Evolutionary conservation across 2,888 invertebrate species (phyloP).

Genomic region (Lasioglossum malachurum): DNA sequence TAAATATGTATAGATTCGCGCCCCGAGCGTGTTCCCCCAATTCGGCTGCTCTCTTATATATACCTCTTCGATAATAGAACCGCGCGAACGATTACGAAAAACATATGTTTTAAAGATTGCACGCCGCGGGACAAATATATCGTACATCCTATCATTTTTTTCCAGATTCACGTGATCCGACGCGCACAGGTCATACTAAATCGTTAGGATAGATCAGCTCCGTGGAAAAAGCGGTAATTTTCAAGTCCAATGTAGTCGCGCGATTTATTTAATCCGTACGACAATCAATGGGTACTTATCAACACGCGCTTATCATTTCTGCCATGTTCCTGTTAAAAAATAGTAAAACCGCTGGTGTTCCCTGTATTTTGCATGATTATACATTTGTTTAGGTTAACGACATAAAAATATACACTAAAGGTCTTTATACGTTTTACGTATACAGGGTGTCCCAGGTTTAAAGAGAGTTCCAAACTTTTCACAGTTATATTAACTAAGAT

Average conservation of each 20-base stretch:
- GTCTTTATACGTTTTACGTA: neutral
- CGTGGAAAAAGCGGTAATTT: neutral
- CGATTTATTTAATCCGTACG: neutral
- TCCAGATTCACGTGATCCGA: slow-evolving; percentile 25
- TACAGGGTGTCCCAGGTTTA: neutral
- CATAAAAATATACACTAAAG: neutral
- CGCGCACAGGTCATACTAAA: slow-evolving; percentile 1
- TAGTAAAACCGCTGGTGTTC: neutral
- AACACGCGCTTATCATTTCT: neutral
- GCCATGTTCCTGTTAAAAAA: neutral
- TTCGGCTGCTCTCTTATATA: slow-evolving; percentile 57
- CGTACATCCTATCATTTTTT: slow-evolving; percentile 40
- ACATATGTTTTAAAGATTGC: slow-evolving; percentile 77
- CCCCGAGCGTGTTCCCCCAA: slow-evolving; percentile 68
- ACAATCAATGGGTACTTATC: neutral
- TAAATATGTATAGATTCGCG: slow-evolving; percentile 84
- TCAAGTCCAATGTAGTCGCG: neutral
- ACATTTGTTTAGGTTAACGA: neutral
- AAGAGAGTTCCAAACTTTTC: too few species aligned
- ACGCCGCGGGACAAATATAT: slow-evolving; percentile 59
- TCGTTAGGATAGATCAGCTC: neutral
- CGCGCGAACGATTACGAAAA: slow-evolving; percentile 79
- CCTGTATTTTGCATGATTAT: neutral
- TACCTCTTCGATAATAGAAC: slow-evolving; percentile 71
- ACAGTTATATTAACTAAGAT: too few species aligned